Base-by-base conservation (phyloP, 53 echinoderm and acorn worm species). In the Patiria pectinifera region DNA sequence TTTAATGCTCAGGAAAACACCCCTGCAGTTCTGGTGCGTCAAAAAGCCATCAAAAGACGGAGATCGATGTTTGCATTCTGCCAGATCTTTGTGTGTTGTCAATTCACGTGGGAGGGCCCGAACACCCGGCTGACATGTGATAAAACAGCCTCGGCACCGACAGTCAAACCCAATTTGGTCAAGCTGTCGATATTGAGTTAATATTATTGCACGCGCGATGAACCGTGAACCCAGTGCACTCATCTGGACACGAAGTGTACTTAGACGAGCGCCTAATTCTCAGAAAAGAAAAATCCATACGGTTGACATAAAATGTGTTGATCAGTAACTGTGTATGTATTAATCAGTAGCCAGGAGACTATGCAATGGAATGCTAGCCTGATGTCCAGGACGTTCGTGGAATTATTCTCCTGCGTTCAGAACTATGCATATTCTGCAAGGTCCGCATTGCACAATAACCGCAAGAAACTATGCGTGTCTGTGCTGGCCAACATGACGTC, bases 171-270 rank as follows among this genome's bases (percentile, higher is more conserved):
- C 74, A 74, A 74, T 23, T 74, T 4, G 74, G 21, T 4, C 74
- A 6, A 22, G 24, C 74, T 74, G 74, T 24, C 24, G 24, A 74
- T 74, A 74, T 74, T 74, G 24, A 74, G 74, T 74, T 74, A 74
- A 74, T 74, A 74, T 74, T 8, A 23, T 74, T 74, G n/a, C 74
- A 74, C 8, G 24, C 74, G 74, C 74, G 74, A 74, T 24, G 74
- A 74, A 74, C 74, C 74, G 24, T 74, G 74, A 4, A 24, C 70
- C 16, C 70, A 16, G 70, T 70, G 70, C 74, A 24, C 19, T 21
- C 24, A 74, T n/a, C 74, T 3, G 24, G 22, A 2, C 4, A 74
- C 4, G 4, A 74, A 24, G 19, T 24, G 74, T 22, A 23, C 21
- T 70, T 18, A 70, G 70, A n/a, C 25, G 74, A 23, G 19, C 5